phyloP scores from a whole-genome alignment of 1,140 invertebrate genomes.

The Drosophila lowei region DNA sequence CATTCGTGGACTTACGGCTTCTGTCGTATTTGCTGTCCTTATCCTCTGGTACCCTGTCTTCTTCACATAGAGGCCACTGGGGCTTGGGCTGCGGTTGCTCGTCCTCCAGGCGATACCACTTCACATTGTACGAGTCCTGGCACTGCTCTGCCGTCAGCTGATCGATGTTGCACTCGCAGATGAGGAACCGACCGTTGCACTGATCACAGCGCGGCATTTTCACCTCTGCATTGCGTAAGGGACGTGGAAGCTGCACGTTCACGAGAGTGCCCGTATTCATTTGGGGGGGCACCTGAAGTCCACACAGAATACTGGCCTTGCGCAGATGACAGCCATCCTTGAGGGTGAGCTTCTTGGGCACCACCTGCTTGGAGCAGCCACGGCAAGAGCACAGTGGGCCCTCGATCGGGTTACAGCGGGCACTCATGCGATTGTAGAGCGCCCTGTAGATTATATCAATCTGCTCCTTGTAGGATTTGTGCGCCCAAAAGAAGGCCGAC shows the following conservation, averaged over 20 bases:
- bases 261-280: not conserved
- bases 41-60: no score
- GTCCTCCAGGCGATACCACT: slow-evolving; percentile 52
- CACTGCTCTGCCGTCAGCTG: slow-evolving; percentile 58
- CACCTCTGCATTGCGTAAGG: no score
- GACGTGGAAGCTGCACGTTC: slow-evolving; percentile 4
- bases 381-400: no score
- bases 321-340: slow-evolving; percentile 31
- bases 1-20: slow-evolving; percentile 45
- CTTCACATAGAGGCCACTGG: no score
- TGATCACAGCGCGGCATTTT: slow-evolving; percentile 44
- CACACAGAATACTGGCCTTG: slow-evolving; percentile 53
- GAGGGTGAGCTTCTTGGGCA: no score
- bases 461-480: slow-evolving; percentile 66
- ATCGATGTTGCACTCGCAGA: slow-evolving; percentile 53
- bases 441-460: slow-evolving; percentile 51
- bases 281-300: slow-evolving; percentile 54
- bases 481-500: slow-evolving; percentile 67
- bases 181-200: slow-evolving; percentile 47
- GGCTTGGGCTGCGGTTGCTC: not conserved
- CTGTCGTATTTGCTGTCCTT: slow-evolving; percentile 16
- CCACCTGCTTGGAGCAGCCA: no score
- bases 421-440: slow-evolving; percentile 55
- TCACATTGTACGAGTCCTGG: no score
- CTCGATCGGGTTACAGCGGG: slow-evolving; percentile 43